These are phyloP conservation scores for Eupsittula cactorum DNA, from an alignment of 2,113 vertebrate genomes.

Conservation along the genomic window DNA sequence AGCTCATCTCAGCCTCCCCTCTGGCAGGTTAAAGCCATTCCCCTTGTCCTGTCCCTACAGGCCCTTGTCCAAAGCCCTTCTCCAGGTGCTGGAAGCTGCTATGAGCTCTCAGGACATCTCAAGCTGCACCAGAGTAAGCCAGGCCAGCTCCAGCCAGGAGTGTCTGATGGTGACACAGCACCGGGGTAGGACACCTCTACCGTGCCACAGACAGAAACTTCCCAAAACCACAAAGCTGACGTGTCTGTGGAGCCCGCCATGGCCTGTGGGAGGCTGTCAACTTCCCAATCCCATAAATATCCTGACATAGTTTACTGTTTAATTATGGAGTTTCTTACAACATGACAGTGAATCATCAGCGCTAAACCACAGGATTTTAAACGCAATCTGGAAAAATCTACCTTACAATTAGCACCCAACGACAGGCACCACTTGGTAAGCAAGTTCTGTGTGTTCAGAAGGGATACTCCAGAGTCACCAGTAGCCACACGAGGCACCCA, in stretches of 20 bases:
- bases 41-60: background rate
- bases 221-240: accelerated
- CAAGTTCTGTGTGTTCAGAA: accelerated
- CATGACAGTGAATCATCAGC: background rate
- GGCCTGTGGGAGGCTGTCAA: background rate
- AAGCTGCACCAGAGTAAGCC: background rate
- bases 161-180: background rate
- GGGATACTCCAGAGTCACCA: background rate
- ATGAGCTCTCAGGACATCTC: background rate
- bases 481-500: background rate
- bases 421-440: too few species aligned
- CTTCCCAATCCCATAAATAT: background rate
- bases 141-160: accelerated
- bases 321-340: background rate
- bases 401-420: background rate
- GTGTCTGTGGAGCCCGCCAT: background rate
- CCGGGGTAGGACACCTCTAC: background rate
- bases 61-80: background rate
- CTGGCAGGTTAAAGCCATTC: background rate
- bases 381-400: background rate
- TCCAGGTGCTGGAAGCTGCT: background rate
- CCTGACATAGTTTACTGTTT: background rate
- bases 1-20: background rate
- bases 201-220: background rate
- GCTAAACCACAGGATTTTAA: background rate